Evolutionary conservation across 2,113 vertebrate species (phyloP).

Genomic region (Syrrhaptes paradoxus): DNA sequence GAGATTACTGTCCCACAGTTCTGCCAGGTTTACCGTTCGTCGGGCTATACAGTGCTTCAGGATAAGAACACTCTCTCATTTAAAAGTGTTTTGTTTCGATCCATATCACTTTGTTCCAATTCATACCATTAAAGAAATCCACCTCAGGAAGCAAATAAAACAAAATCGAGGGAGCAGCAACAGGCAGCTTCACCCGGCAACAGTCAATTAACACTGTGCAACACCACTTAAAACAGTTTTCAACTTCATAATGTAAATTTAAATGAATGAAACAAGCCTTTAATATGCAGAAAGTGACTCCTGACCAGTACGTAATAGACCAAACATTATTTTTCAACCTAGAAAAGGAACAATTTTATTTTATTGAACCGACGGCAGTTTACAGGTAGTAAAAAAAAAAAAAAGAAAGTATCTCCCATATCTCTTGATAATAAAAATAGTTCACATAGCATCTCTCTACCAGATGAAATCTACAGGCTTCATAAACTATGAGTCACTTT

Average conservation of each 20-base stretch:
- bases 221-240: not conserved
- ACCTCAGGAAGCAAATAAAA: not conserved
- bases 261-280: not conserved
- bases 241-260: not conserved
- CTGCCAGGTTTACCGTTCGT: not conserved
- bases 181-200: not conserved
- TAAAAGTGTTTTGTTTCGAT: not conserved
- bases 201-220: not conserved
- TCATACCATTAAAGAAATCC: not conserved
- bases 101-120: not conserved
- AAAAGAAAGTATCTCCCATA: not conserved
- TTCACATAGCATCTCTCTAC: not conserved
- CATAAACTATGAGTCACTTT: not conserved
- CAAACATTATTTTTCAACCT: not conserved
- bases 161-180: not conserved
- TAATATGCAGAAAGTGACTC: not conserved
- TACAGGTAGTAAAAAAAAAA: not conserved
- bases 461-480: conserved; percentile 4
- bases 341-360: not conserved
- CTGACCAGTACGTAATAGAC: not conserved
- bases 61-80: not conserved
- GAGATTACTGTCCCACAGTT: not conserved
- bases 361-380: not conserved
- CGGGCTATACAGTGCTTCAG: fast-evolving
- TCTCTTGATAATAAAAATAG: not conserved